Base-by-base conservation (phyloP, 2,113 vertebrate species). In the Cynoglossus semilaevis region DNA sequence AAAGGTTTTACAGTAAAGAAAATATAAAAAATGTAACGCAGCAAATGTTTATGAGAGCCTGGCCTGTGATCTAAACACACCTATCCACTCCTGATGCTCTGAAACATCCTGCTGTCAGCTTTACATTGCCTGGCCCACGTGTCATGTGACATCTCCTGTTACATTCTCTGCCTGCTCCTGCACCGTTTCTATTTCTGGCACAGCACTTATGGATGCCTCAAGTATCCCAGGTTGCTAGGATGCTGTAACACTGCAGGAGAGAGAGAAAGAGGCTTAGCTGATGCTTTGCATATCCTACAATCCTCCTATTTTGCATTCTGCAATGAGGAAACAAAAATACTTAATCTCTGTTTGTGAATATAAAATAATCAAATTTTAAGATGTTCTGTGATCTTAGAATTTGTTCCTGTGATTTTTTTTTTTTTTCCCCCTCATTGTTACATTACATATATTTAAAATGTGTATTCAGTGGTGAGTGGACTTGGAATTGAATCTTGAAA, bases 171-270 rank as follows among this genome's bases (percentile, higher is more conserved):
- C 68, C 66, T 69, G 74, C 83, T 80, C 70, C 73, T 64, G 43
- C 56, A 66, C 63, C 69, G 77, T 78, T 69, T 75, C 82, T 83
- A 85, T 88, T 86, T 81, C 73, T 86, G 80, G 76, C 73, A 62
- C 63, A 51, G 61, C 52, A 15, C 51, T 80, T 13, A 72, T 87
- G 68, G 81, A 85, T 85, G 66, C 75, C 57, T 72, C n/a, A 43
- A 67, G 73, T 63, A 75, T 76, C 53, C 60, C 60, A 77, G 81
- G 83, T 89, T 89, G 74, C 84, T 78, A 85, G 82, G 77, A 84
- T 87, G 82, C 83, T 37, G 43, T 68, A 62, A 35, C 43, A 35
- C 63, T 52, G 56, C 48, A 55, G 43, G 40, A 61, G 53, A 58
- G 56, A n/a, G 19, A 13, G 48, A 9, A 29, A 29, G 22, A 29